These are phyloP conservation scores for Pollicipes pollicipes DNA, from an alignment of 1,140 invertebrate species.

Conservation along the genomic window DNA sequence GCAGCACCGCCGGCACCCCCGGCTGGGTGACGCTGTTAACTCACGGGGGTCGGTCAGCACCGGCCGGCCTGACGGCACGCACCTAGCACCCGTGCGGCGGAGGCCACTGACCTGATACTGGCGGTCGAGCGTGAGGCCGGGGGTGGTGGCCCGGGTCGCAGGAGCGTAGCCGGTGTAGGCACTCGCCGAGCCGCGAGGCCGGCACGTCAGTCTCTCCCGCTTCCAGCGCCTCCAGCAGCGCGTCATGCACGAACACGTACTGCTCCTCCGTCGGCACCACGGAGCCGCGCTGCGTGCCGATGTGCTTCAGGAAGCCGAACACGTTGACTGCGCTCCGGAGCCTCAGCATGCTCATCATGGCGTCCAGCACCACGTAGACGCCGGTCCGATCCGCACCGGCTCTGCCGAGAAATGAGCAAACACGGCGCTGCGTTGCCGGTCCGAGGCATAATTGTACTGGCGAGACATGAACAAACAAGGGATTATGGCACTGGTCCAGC, in stretches of 20 bases:
- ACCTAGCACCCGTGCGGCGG: too few species aligned
- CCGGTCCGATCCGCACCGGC: slow-evolving; percentile 29
- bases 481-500: too few species aligned
- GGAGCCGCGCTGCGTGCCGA: slow-evolving; percentile 26
- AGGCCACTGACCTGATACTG: slow-evolving; percentile 55
- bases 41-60: too few species aligned
- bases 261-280: slow-evolving; percentile 37
- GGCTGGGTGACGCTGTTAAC: too few species aligned
- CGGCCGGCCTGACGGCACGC: too few species aligned
- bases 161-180: slow-evolving; percentile 6
- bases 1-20: too few species aligned
- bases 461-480: too few species aligned
- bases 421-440: too few species aligned
- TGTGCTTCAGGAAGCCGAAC: slow-evolving; percentile 24
- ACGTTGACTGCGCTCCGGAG: slow-evolving; percentile 26
- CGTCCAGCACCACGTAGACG: slow-evolving; percentile 28
- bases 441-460: too few species aligned
- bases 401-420: slow-evolving; percentile 12
- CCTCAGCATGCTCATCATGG: slow-evolving; percentile 24
- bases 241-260: slow-evolving; percentile 14
- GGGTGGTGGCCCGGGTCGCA: slow-evolving; percentile 26
- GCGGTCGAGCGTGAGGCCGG: slow-evolving; percentile 48
- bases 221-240: slow-evolving; percentile 9
- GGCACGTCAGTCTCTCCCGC: slow-evolving; percentile 12
- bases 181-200: slow-evolving; percentile 1